Base-by-base conservation (phyloP, 2,888 invertebrate genomes). In the Allophyes oxyacanthae region DNA sequence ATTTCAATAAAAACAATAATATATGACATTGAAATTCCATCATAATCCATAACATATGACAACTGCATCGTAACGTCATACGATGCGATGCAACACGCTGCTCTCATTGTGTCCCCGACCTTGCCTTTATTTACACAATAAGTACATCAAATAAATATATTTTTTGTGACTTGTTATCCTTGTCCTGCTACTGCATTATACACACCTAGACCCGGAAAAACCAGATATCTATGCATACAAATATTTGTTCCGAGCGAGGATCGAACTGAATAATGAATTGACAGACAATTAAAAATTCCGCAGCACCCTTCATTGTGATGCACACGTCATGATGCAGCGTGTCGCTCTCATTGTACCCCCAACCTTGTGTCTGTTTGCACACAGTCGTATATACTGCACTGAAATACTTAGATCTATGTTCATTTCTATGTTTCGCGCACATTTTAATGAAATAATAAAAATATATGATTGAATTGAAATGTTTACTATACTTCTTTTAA, bases 351-450 rank as follows among this genome's bases (percentile, higher is more conserved):
- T 64, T 64, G 67, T 67, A 26, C n/a, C 33, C 0, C 40, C 3
- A 53, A 5, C 68, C 64, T 64, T 55, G 68, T 64, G 36, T 55
- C 48, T 45, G 48, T 64, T 64, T 62, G 11, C 44, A 37, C 1
- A 63, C 54, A 48, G 42, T 40, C 8, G 43, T 26, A 37, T 33
- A 42, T 42, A 44, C 54, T 9, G 25, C 61, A 53, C 33, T 52
- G 60, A 25, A 43, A 30, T 37, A 11, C 20, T 25, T 28, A 11
- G 43, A 45, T 63, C 60, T 45, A 63, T 66, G 41, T 59, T 30
- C 15, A 50, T 44, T 30, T 57, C 42, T 45, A 45, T 45, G 60
- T 42, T 52, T 63, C 40, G n/a, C 11, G 14, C 6, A 9, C 14
- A 60, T 32, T 58, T 42, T 59, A 64, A 50, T 64, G 49, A 33